phyloP scores from a whole-genome alignment of 1,140 invertebrate species.

The Drosophila prosaltans region DNA sequence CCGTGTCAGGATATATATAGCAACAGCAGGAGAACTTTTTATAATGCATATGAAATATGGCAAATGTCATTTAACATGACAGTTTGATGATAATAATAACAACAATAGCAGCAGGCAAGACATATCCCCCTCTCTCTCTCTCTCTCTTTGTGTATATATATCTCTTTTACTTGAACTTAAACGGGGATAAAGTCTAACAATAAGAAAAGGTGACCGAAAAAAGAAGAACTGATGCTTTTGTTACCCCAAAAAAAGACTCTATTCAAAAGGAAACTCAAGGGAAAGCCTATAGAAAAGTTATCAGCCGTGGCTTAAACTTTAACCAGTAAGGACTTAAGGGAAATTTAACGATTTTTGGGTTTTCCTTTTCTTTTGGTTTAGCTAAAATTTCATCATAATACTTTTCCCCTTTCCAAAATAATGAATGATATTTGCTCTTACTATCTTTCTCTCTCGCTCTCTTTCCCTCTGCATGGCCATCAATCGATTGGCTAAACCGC shows the following conservation, averaged over 20 bases:
- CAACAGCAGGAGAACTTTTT: constrained; percentile 46
- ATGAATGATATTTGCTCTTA: constrained; percentile 1
- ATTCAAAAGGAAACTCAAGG: constrained; percentile 8
- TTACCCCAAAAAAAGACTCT: background rate
- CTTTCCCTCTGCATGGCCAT: background rate
- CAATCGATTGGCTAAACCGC: constrained; percentile 46
- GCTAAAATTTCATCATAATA: constrained; percentile 3
- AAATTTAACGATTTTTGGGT: background rate
- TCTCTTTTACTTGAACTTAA: background rate
- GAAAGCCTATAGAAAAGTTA: constrained; percentile 4
- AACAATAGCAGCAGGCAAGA: constrained; percentile 49
- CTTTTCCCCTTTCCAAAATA: background rate
- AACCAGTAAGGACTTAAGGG: background rate
- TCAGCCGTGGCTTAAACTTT: constrained; percentile 2
- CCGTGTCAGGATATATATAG: constrained; percentile 38
- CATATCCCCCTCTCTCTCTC: constrained; percentile 21
- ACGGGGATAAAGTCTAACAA: constrained; percentile 2
- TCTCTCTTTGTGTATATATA: background rate
- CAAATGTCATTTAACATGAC: constrained; percentile 82
- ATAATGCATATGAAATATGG: constrained; percentile 78
- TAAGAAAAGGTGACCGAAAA: constrained; percentile 11
- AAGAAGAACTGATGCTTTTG: constrained; percentile 4
- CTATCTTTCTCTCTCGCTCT: too few relatives aligned
- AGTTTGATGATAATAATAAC: constrained; percentile 79
- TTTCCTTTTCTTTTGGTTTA: background rate